Conservation (phyloP, 2,797 vertebrate species). For the Cynodonichthys magdalenae region DNA sequence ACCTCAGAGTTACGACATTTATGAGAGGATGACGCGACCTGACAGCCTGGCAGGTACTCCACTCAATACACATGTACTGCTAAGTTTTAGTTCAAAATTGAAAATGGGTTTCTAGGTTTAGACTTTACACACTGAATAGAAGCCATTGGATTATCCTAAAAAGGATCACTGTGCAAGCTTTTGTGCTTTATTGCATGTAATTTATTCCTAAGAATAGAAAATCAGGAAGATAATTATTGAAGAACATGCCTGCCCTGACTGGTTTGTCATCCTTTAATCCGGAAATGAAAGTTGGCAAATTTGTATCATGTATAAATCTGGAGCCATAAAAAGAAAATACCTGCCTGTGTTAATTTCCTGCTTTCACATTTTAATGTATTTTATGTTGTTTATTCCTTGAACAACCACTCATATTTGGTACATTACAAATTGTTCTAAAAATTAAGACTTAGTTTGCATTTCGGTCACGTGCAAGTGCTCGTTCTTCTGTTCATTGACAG, state of each 20-base stretch:
- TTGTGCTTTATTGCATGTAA: neutral
- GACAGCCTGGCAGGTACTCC: conserved; percentile 91
- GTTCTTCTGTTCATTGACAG: too few species aligned
- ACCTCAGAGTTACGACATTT: conserved; percentile 91
- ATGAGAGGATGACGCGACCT: conserved; percentile 93
- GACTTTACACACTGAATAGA: neutral
- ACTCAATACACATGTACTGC: conserved; percentile 19
- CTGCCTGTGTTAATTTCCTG: conserved; percentile 18
- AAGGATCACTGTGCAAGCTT: neutral
- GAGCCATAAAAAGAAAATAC: conserved; percentile 24
- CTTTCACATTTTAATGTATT: conserved; percentile 10
- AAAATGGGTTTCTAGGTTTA: neutral
- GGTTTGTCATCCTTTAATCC: conserved; percentile 20
- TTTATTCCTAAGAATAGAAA: conserved; percentile 8
- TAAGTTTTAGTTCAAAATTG: neutral
- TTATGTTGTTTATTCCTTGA: conserved; percentile 17
- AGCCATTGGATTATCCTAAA: neutral
- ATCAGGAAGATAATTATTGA: conserved; percentile 26
- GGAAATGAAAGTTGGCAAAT: conserved; percentile 17
- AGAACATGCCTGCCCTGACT: conserved; percentile 17
- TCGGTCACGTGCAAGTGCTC: neutral
- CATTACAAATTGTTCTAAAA: neutral
- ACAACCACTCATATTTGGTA: conserved; percentile 16
- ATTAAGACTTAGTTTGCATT: conserved; percentile 11
- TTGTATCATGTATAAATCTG: conserved; percentile 5